Base-by-base conservation (phyloP, 1,140 invertebrate genomes). In the Mycetomoellerius zeteki region DNA sequence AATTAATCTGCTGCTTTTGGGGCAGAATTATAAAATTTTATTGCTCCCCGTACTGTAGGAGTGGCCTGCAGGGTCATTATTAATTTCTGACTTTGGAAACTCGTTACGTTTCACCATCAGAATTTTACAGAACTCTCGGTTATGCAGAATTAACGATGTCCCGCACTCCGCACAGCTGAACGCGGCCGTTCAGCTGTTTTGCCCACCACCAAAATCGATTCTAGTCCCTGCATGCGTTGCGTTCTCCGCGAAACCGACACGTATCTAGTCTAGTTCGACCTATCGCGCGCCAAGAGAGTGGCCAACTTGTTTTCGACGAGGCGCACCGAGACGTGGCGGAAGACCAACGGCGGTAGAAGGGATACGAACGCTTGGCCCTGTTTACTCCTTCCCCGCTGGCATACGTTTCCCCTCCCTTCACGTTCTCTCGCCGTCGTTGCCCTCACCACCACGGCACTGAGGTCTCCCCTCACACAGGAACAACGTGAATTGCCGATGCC, bases 281-380 rank as follows among this genome's bases (percentile, higher is more conserved):
- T 81, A 47, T 56, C 80, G 8, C n/a, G 69, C 65, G 43, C 27
- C 52, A 78, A 72, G 80, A 90, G 77, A 84, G 58, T 60, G 76
- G 77, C 73, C 64, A 84, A 80, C 52, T 62, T 90, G 89, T 90
- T 90, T 81, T 90, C 75, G 69, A 73, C 87, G 47, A 52, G 37
- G 14, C 52, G 24, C 67, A 56, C 56, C 27, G 4, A 58, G 7
- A 33, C 47, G 14, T 8, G 14, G 78, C 65, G 75, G 56, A 24
- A 58, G 58, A 71, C 80, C 19, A 54, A 47, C 37, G 33, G n/a
- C 16, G 30, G 16, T 21, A 56, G 12, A 4, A 24, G 62, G 30
- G n/a, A 56, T 21, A 21, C 52, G n/a, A 30, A 69, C 10, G 56
- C 84, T 85, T 85, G 78, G 58, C 80, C 71, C 90, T 90, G 84